Evolutionary conservation across 53 echinoderm and acorn worm genomes (phyloP), one percentile per base, ranked within the genome.

Genomic region (Luidia sarsii): DNA sequence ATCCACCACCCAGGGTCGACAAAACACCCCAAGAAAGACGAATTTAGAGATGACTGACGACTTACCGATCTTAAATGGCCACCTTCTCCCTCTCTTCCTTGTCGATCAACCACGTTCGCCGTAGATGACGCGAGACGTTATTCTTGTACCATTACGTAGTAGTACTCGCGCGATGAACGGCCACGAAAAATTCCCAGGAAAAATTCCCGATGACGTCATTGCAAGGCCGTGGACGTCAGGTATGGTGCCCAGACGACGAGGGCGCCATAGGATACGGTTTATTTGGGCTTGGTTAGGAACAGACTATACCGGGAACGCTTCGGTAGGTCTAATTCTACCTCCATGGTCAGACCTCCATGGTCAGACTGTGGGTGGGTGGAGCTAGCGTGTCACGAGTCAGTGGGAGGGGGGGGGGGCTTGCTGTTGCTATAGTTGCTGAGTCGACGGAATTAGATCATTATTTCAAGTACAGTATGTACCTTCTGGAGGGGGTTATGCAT

Each of bases 61-160:
- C 71, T 71, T 83, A 70, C 70, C 83, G 62, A 62, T 83, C 70
- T 71, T 70, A 83, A 83, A 71, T 36, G 49, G 60, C 34, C 22
- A 39, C 33, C 33, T 71, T 63, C 71, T 70, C 83, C 77, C 70
- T 70, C 71, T 32, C 48, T 70, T 48, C 48, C 39, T 48, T 10
- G 25, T 71, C 28, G 65, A 38, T 71, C 70, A 83, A 83, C 83
- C 85, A 85, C 81, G 88, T 88, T 92, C 53, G 92, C 79, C 75
- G 85, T 53, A 81, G 82, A 85, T 92, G 88, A 92, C 92, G 92
- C 86, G 65, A 92, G 56, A 33, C 68, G 79, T 92, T 92, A 92
- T 92, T 92, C 71, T 48, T 27, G 83, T 83, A 70, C 62, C 70
- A 83, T 83, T 83, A 83, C 83, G 83, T 83, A 83, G 70, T 71